A percentile compares a stretch with the other conserved stretches of the same genome.
These are phyloP conservation scores for Amia ocellicauda DNA, from an alignment of 2,113 vertebrate genomes.

Conservation along the genomic window DNA sequence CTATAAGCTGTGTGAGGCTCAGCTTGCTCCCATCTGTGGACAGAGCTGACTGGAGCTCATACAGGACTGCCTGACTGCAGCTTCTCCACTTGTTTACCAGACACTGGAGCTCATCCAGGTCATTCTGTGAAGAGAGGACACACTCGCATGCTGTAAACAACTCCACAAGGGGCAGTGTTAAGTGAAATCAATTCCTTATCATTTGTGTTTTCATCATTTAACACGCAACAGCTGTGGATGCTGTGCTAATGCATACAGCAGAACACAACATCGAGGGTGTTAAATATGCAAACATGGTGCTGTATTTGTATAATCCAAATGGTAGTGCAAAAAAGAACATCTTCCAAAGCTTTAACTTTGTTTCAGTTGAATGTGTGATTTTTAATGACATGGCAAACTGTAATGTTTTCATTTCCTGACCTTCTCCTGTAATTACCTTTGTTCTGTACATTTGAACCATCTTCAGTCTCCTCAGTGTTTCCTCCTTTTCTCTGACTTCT, in stretches of 20 bases:
- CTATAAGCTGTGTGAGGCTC: slow-evolving; percentile 79
- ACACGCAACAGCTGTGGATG: neutral
- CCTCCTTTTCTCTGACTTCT: slow-evolving; percentile 68
- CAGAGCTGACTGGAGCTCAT: slow-evolving; percentile 76
- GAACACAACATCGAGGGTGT: no score
- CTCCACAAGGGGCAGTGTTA: neutral
- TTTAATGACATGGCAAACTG: no score
- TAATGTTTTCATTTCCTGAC: no score
- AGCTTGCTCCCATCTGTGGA: slow-evolving; percentile 69
- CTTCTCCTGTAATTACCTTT: no score
- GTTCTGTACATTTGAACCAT: no score
- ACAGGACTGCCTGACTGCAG: slow-evolving; percentile 79
- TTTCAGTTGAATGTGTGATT: no score
- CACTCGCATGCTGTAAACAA: neutral
- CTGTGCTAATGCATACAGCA: neutral
- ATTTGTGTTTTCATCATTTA: no score
- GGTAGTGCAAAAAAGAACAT: no score
- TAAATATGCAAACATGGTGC: neutral
- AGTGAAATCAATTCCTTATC: neutral
- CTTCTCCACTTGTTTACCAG: slow-evolving; percentile 87
- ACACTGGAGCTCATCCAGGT: slow-evolving; percentile 72
- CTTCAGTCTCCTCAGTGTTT: no score
- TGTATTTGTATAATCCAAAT: no score
- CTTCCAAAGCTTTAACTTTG: no score
- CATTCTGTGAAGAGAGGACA: slow-evolving; percentile 67